Base-by-base conservation (phyloP, 2,113 vertebrate genomes). In the Cephalopholis sonnerati region DNA sequence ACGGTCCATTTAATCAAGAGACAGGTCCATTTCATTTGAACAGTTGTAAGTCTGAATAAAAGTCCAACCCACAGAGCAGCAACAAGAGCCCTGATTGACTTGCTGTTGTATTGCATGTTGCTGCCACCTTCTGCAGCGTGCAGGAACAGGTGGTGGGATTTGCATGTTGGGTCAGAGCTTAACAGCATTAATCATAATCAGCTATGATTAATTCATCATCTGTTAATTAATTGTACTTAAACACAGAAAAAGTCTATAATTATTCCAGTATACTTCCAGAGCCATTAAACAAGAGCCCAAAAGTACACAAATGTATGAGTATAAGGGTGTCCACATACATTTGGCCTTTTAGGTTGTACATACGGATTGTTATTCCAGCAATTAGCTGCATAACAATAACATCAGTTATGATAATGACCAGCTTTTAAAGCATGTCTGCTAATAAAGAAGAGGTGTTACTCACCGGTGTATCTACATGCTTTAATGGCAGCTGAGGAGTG, bases 381-480 rank as follows among this genome's bases (percentile, higher is more conserved):
- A 5, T 24, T 67, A 20, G 57, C 62, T 74, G 73, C 24, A 79
- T 82, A 59, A 81, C 58, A 87, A 79, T 29, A 20, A 22, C 58
- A 59, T 57, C 17, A 9, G 75, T 50, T 11, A 65, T 84, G 79
- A 82, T 44, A 44, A 84, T 84, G 77, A 82, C 11, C 50, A 69
- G 77, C 55, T 59, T 79, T 80, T 75, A 90, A 89, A 87, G 77
- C 81, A 89, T 61, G 84, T 74, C 53, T 82, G 50, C 27, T 64
- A 13, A 61, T 3, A 50, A 79, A 77, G 67, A 64, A 79, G 70
- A 75, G 66, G 25, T 15, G 48, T 72, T 73, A 96, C 96, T 97
- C 95, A 97, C 96, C 91, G 92, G 92, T 24, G 94, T 79, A 29
- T 96, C 96, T 95, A 95, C 96, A 96, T 96, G 95, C 93, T 96